Evolutionary conservation across 2,113 vertebrate species (phyloP).

Genomic region (Lontra canadensis): DNA sequence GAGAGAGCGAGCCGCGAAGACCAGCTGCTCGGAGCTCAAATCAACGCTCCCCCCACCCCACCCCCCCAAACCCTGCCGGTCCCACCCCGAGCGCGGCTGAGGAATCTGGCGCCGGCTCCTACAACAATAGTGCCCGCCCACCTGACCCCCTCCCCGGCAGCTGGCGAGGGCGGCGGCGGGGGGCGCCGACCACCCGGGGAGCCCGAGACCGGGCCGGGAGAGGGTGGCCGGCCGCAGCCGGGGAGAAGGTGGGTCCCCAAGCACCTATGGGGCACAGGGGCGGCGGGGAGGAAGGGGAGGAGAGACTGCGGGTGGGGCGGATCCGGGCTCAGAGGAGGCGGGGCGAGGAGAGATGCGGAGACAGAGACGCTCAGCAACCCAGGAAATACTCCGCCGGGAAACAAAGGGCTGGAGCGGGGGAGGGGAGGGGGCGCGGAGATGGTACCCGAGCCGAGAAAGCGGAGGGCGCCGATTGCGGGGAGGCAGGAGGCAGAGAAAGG

Average conservation of each 20-base stretch:
- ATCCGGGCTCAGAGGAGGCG: conserved; percentile 50
- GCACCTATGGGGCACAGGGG: conserved; percentile 43
- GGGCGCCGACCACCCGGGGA: conserved; percentile 10
- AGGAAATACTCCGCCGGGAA: conserved; percentile 72
- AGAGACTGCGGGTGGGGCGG: conserved; percentile 65
- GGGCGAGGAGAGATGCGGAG: conserved; percentile 54
- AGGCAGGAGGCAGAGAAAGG: background rate
- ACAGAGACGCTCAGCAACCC: conserved; percentile 57
- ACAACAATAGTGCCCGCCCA: conserved; percentile 82
- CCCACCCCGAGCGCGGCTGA: conserved; percentile 77
- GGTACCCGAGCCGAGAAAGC: background rate
- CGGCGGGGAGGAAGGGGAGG: conserved; percentile 51
- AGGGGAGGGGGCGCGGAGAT: background rate
- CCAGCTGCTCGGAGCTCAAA: conserved; percentile 67
- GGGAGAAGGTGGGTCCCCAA: conserved; percentile 42
- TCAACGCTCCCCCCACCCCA: conserved; percentile 57
- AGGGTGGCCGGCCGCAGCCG: background rate
- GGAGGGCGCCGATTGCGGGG: background rate
- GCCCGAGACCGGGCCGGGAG: background rate
- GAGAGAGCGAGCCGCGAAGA: conserved; percentile 56
- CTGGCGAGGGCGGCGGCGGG: conserved; percentile 26
- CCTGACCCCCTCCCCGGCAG: conserved; percentile 72
- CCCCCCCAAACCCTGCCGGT: conserved; percentile 54
- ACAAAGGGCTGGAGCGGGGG: conserved; percentile 75
- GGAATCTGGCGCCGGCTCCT: conserved; percentile 67